Percentiles rank a stretch among this genome's conserved stretches.
These are phyloP conservation scores for Brachyptera putata DNA, from an alignment of 2,888 invertebrate genomes.

Conservation along the genomic window DNA sequence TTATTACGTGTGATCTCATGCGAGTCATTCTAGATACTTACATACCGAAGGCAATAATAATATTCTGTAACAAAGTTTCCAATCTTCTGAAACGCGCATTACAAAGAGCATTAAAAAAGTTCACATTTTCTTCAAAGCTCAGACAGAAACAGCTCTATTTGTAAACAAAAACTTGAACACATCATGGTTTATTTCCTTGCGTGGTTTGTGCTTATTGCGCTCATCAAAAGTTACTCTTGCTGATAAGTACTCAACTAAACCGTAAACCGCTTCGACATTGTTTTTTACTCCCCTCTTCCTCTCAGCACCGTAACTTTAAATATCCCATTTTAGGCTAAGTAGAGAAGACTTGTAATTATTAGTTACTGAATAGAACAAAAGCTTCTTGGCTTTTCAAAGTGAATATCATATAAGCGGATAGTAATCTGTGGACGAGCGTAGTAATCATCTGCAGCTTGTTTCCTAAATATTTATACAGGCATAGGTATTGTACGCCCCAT, in stretches of 20 bases:
- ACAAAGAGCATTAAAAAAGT: slow-evolving; percentile 20
- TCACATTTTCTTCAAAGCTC: slow-evolving; percentile 4
- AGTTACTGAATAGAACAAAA: slow-evolving; percentile 2
- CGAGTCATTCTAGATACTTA: no score
- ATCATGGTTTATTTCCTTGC: slow-evolving; percentile 18
- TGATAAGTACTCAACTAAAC: slow-evolving; percentile 20
- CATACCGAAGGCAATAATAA: neutral
- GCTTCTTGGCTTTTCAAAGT: neutral
- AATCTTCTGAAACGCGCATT: slow-evolving; percentile 19
- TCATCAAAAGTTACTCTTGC: slow-evolving; percentile 20
- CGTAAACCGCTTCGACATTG: slow-evolving; percentile 8
- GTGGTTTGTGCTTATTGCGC: slow-evolving; percentile 22
- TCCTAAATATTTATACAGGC: no score
- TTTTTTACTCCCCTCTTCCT: neutral
- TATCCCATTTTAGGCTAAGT: neutral
- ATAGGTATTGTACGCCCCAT: no score
- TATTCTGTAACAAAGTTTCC: slow-evolving; percentile 19
- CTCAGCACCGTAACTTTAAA: no score
- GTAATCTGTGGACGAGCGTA: no score
- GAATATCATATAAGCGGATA: neutral
- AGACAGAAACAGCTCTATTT: slow-evolving; percentile 13
- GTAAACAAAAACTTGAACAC: slow-evolving; percentile 18
- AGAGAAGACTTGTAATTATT: neutral
- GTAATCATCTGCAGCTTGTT: no score
- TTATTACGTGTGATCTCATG: slow-evolving; percentile 11